A percentile compares a stretch with the other conserved stretches of the same genome.
Conservation (phyloP, 2,797 vertebrate species). For the Anisognathus igniventris region DNA sequence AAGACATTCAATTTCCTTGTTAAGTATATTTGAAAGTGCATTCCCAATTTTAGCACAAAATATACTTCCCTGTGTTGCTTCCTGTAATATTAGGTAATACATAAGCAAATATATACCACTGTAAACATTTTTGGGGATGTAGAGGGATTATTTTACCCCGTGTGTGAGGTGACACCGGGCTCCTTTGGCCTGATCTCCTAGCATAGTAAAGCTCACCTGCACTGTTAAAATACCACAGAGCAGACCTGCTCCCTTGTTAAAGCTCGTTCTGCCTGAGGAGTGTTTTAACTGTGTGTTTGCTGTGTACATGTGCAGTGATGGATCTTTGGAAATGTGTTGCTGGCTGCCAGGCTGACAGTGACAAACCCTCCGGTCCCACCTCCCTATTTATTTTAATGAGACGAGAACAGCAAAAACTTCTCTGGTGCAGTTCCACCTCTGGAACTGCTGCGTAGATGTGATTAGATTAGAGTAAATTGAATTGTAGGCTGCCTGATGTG, state of each 20-base stretch:
- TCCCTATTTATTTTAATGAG: constrained; percentile 68
- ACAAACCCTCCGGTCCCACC: constrained; percentile 32
- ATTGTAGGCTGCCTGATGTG: constrained; percentile 61
- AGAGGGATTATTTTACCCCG: neutral
- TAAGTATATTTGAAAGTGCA: constrained; percentile 78
- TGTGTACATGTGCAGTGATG: neutral
- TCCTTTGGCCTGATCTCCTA: neutral
- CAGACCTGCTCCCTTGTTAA: neutral
- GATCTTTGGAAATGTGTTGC: constrained; percentile 10
- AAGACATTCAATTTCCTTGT: constrained; percentile 82
- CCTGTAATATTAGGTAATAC: neutral
- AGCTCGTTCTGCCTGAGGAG: neutral
- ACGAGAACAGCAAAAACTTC: constrained; percentile 59
- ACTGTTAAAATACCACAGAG: neutral
- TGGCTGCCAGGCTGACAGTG: constrained; percentile 36
- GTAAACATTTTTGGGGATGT: neutral
- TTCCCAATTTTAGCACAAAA: constrained; percentile 66
- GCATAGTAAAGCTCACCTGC: neutral
- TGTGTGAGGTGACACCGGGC: neutral
- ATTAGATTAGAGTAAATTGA: constrained; percentile 61
- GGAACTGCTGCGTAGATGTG: constrained; percentile 35
- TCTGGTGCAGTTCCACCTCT: constrained; percentile 29
- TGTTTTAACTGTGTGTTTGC: constrained; percentile 9
- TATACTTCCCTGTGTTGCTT: constrained; percentile 55
- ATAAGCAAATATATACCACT: constrained; percentile 1